Conservation (phyloP, 2,113 vertebrate genomes). For the Zosterops hypoxanthus region DNA sequence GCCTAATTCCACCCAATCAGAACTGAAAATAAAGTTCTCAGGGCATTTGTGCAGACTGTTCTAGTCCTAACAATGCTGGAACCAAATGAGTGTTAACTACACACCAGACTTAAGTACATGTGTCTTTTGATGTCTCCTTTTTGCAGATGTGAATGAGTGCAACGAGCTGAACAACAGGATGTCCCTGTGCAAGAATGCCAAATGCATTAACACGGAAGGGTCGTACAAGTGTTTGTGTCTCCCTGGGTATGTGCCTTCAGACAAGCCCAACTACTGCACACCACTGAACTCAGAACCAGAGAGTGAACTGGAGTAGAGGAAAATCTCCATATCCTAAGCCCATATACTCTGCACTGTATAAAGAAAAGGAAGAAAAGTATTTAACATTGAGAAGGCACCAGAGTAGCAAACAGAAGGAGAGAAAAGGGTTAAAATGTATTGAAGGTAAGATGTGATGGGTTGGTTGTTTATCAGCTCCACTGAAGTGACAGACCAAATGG, state of each 20-base stretch:
- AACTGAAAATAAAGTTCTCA: not conserved
- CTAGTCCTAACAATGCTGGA: not conserved
- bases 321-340: conserved; percentile 76
- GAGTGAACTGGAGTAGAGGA: conserved; percentile 81
- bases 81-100: not conserved
- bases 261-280: conserved; percentile 93
- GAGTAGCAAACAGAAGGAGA: conserved; percentile 47
- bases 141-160: conserved; percentile 95
- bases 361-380: conserved; percentile 79
- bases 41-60: not conserved
- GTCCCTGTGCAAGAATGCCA: conserved; percentile 95
- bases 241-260: conserved; percentile 85
- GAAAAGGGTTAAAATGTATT: conserved; percentile 64
- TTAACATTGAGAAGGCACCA: conserved; percentile 82
- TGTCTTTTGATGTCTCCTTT: conserved; percentile 19
- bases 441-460: conserved; percentile 64
- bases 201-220: conserved; percentile 93
- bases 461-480: conserved; percentile 48
- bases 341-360: conserved; percentile 94
- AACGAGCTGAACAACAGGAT: conserved; percentile 92
- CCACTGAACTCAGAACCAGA: conserved; percentile 74
- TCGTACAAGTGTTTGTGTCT: conserved; percentile 94
- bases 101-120: not conserved
- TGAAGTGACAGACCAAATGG: conserved; percentile 85
- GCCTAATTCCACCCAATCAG: not conserved